Conservation (phyloP, 2,888 invertebrate genomes). For the Thera obeliscata region DNA sequence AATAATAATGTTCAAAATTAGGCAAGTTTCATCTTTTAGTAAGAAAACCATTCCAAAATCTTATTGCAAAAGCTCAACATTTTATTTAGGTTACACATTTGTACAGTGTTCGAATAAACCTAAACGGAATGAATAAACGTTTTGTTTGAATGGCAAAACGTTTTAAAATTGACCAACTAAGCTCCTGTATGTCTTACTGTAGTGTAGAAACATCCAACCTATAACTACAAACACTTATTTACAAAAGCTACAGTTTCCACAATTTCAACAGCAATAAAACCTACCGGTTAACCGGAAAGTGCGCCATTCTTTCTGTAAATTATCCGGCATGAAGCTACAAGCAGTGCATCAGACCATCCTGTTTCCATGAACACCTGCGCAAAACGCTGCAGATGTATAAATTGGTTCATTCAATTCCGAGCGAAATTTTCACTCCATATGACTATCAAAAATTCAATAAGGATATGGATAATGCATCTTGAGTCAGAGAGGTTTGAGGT, state of each 20-base stretch:
- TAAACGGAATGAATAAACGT: no score
- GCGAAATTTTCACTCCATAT: not conserved
- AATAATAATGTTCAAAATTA: no score
- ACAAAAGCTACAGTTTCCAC: not conserved
- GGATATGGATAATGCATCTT: no score
- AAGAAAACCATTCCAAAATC: no score
- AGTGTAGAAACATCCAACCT: not conserved
- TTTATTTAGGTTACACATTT: no score
- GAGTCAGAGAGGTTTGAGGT: no score
- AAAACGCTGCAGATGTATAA: conserved; percentile 11
- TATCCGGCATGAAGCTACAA: conserved; percentile 26
- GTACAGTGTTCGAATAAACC: no score
- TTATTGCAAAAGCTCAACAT: no score
- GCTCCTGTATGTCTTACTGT: not conserved
- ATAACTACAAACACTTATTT: not conserved
- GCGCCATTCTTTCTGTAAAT: conserved; percentile 34
- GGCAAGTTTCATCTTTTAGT: no score
- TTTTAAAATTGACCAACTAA: no score
- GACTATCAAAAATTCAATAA: no score
- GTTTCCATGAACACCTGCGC: conserved; percentile 24
- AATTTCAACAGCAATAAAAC: conserved; percentile 21
- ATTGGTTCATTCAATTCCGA: not conserved
- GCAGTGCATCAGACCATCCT: conserved; percentile 28
- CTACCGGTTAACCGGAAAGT: conserved; percentile 25
- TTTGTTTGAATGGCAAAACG: no score